These are phyloP conservation scores for Conopomorpha cramerella DNA, from an alignment of 1,140 invertebrate species.

Conservation along the genomic window DNA sequence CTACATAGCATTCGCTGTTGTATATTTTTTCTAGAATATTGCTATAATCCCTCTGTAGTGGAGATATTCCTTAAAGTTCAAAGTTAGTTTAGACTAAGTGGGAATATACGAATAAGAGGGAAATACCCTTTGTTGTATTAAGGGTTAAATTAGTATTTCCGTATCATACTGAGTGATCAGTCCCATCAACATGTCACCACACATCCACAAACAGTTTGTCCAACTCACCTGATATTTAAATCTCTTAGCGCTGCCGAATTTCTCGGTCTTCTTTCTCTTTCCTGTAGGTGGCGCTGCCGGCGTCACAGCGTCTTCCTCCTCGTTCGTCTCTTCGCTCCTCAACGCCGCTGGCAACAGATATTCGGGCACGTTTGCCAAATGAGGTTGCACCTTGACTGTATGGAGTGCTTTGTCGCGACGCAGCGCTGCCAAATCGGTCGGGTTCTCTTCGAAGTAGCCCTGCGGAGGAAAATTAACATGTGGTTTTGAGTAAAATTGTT, in stretches of 20 bases:
- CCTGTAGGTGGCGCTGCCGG: slow-evolving; percentile 8
- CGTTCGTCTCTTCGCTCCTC: slow-evolving; percentile 60
- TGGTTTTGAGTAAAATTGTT: too few relatives aligned
- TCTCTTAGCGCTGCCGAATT: slow-evolving; percentile 36
- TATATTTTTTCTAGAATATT: too few relatives aligned
- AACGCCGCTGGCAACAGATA: slow-evolving; percentile 86
- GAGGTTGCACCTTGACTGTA: slow-evolving; percentile 80
- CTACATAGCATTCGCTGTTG: too few relatives aligned
- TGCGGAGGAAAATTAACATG: slow-evolving; percentile 25
- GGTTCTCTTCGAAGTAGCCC: slow-evolving; percentile 95
- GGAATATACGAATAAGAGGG: too few relatives aligned
- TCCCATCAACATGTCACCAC: too few relatives aligned
- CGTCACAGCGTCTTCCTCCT: slow-evolving; percentile 34
- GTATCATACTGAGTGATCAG: too few relatives aligned
- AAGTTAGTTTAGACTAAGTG: too few relatives aligned
- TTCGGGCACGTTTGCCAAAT: slow-evolving; percentile 91
- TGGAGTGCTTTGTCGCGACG: slow-evolving; percentile 92
- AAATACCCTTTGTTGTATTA: too few relatives aligned
- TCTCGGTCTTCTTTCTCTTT: slow-evolving; percentile 36
- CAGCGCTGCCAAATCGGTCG: slow-evolving; percentile 84
- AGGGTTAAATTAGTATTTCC: too few relatives aligned
- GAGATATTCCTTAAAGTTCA: too few relatives aligned
- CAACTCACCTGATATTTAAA: slow-evolving; percentile 44
- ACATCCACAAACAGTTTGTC: too few relatives aligned
- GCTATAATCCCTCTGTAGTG: too few relatives aligned